Evolutionary conservation across 2,888 invertebrate genomes (phyloP), one percentile per base, ranked within the genome.

Genomic region (Hirtodrosophila cameraria): DNA sequence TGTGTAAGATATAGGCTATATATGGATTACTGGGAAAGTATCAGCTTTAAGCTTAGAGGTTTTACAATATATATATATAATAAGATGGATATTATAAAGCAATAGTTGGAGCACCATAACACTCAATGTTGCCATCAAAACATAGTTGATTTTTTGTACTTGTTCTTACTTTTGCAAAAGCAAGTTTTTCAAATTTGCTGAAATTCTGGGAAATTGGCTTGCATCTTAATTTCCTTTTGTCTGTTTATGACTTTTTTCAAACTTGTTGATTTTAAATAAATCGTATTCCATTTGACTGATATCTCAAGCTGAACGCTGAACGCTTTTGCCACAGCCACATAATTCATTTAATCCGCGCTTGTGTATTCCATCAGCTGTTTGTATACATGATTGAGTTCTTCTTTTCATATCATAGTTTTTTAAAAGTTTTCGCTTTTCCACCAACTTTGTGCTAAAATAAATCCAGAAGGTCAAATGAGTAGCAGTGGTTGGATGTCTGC

Each of bases 311-410:
- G 13, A 13, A 18, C 12, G 30, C 18, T 58, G 18, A n/a, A n/a
- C n/a, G n/a, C n/a, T n/a, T n/a, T n/a, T 16, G 36, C n/a, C 41
- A 11, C 18, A 36, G 15, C 12, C 13, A 16, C 16, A 35, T 45
- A 38, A 59, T 53, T 53, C 53, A 43, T 43, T 53, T 53, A 13
- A 16, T 20, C 11, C 28, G 31, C 20, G 30, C 46, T 28, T 27
- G 30, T 41, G 36, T 30, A 18, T 7, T 52, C 36, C 25, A 45
- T 18, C 60, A 41, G 61, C 60, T 53, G 61, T 70, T 71, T 50
- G 61, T 33, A 33, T 46, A 58, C 36, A 62, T 66, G 67, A 72
- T 66, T 66, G 50, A 73, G 67, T 43, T 60, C 13, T 48, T 41
- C 38, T 43, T 59, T 64, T 55, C 50, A 38, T 53, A 53, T 49